A percentile compares a stretch with the other conserved stretches of the same genome.
Conservation (phyloP, 2,113 vertebrate species). For the Muntiacus reevesi region DNA sequence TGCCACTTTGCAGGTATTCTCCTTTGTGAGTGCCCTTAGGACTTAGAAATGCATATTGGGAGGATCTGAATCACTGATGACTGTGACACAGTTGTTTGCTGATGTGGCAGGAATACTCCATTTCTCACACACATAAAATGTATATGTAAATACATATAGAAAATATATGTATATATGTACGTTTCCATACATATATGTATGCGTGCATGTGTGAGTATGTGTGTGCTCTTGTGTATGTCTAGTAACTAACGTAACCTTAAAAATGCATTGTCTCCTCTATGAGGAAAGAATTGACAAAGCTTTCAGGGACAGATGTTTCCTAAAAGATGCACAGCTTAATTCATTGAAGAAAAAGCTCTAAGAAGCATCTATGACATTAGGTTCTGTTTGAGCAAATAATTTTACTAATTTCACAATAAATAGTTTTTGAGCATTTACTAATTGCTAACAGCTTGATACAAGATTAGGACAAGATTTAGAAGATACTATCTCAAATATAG, state of each 20-base stretch:
- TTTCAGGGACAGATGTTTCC: not conserved
- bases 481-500: not conserved
- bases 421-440: conserved; percentile 5
- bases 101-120: not conserved
- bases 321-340: not conserved
- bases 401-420: conserved; percentile 21
- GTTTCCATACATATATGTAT: not conserved
- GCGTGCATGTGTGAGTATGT: not conserved
- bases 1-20: not conserved
- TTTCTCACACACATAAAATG: not conserved
- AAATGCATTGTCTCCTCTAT: not conserved
- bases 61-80: not conserved
- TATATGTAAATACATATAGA: not conserved
- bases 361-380: not conserved
- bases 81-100: not conserved
- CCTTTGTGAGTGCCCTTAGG: not conserved
- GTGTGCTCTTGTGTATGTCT: not conserved
- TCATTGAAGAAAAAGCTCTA: not conserved
- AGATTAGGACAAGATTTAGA: not conserved
- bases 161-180: not conserved
- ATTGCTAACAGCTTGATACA: not conserved
- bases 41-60: not conserved
- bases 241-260: not conserved
- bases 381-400: not conserved
- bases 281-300: not conserved